phyloP scores from a whole-genome alignment of 2,888 invertebrate genomes.

The Melieria picta region DNA sequence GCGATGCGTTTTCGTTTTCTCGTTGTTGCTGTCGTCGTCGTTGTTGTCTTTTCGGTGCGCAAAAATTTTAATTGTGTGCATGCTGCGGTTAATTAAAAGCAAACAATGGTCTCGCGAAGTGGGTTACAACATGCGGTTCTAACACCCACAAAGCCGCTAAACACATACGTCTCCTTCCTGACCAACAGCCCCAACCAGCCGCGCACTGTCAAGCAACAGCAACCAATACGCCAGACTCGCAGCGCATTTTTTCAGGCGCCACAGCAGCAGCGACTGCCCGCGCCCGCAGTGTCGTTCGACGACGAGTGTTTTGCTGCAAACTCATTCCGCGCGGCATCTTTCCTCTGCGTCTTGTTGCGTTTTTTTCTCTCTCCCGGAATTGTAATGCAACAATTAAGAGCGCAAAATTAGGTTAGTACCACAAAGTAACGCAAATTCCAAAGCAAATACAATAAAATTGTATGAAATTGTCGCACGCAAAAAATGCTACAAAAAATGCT shows the following conservation, averaged over 20 bases:
- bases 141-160: not conserved
- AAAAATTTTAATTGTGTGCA: conserved; percentile 44
- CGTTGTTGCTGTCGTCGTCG: too few relatives aligned
- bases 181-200: not conserved
- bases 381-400: conserved; percentile 60
- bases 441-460: conserved; percentile 45
- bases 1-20: too few relatives aligned
- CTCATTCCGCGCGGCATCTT: not conserved
- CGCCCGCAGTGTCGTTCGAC: not conserved
- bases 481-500: conserved; percentile 19
- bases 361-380: conserved; percentile 44
- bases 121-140: conserved; percentile 28
- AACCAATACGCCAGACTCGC: too few relatives aligned
- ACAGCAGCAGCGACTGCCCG: too few relatives aligned
- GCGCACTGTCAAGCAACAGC: not conserved
- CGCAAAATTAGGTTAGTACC: conserved; percentile 58
- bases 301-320: not conserved
- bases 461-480: conserved; percentile 40
- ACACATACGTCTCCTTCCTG: not conserved
- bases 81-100: conserved; percentile 61
- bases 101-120: conserved; percentile 54
- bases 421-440: conserved; percentile 54
- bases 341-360: conserved; percentile 25
- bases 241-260: too few relatives aligned
- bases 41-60: too few relatives aligned